Conservation (phyloP, 2,113 vertebrate genomes). For the Neodontobutis hainanensis region DNA sequence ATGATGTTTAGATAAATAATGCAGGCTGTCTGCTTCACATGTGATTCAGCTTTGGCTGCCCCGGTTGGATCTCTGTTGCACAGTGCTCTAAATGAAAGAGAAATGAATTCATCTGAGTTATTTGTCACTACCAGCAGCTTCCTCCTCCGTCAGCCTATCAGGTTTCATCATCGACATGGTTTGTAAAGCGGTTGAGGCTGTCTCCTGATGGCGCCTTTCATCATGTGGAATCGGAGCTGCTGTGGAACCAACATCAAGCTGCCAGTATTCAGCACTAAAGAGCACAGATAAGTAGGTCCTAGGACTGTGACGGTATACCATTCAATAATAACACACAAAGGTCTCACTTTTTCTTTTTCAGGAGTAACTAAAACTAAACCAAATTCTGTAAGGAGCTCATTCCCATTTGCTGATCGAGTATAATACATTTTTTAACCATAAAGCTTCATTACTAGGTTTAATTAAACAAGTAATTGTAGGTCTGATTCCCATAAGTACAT, state of each 20-base stretch:
- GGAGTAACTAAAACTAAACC: constrained; percentile 20
- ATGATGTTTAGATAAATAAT: constrained; percentile 72
- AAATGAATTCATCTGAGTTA: constrained; percentile 62
- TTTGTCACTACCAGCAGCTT: constrained; percentile 52
- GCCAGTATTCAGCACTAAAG: constrained; percentile 41
- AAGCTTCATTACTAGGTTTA: constrained; percentile 1
- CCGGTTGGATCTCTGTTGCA: constrained; percentile 32
- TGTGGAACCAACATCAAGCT: constrained; percentile 42
- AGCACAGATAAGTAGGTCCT: constrained; percentile 53
- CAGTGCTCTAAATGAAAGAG: constrained; percentile 38
- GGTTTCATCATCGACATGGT: constrained; percentile 60
- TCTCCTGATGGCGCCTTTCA: constrained; percentile 51
- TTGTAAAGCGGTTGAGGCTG: constrained; percentile 56
- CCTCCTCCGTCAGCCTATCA: constrained; percentile 63
- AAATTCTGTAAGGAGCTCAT: constrained; percentile 14
- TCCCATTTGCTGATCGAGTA: constrained; percentile 11
- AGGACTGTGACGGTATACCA: constrained; percentile 17
- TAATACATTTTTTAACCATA: not conserved
- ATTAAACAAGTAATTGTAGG: no score
- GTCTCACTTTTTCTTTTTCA: constrained; percentile 17
- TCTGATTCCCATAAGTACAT: no score
- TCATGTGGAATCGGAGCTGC: constrained; percentile 46
- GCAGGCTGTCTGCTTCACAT: constrained; percentile 48
- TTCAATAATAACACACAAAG: constrained; percentile 27
- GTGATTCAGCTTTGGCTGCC: constrained; percentile 59